A percentile compares a stretch with the other conserved stretches of the same genome.
Evolutionary conservation across 2,888 invertebrate genomes (phyloP).

Genomic region (Dryomyza anilis): DNA sequence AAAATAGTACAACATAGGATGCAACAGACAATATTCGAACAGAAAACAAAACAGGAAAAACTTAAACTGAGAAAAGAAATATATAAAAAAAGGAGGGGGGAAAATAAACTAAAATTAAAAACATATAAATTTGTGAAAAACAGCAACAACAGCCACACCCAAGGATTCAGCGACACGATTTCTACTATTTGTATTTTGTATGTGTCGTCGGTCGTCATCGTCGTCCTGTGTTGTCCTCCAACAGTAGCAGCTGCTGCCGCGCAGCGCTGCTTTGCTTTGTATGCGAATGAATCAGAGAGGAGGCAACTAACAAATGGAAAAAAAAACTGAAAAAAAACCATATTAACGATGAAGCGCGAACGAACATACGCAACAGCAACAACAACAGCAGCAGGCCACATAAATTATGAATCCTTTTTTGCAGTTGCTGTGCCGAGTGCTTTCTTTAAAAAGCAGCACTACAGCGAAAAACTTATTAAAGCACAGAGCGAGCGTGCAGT

Average conservation of each 20-base stretch:
- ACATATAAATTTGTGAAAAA: conserved; percentile 8
- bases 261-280: no score
- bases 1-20: background rate
- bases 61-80: background rate
- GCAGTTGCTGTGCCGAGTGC: background rate
- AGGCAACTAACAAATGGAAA: background rate
- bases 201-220: conserved; percentile 6
- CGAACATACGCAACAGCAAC: background rate
- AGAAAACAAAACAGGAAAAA: background rate
- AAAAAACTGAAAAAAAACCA: background rate
- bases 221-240: background rate
- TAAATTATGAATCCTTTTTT: conserved; percentile 15
- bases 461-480: background rate
- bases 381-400: background rate
- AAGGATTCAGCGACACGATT: conserved; percentile 26
- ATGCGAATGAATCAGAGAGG: conserved; percentile 8
- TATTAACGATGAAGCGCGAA: background rate
- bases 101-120: background rate
- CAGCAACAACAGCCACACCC: conserved; percentile 30
- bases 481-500: background rate
- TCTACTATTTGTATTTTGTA: no score
- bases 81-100: background rate
- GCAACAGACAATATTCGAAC: conserved; percentile 5
- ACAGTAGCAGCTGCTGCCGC: no score
- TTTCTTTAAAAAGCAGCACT: conserved; percentile 7